phyloP scores from a whole-genome alignment of 2,888 invertebrate species.

The Lathronympha strigana region DNA sequence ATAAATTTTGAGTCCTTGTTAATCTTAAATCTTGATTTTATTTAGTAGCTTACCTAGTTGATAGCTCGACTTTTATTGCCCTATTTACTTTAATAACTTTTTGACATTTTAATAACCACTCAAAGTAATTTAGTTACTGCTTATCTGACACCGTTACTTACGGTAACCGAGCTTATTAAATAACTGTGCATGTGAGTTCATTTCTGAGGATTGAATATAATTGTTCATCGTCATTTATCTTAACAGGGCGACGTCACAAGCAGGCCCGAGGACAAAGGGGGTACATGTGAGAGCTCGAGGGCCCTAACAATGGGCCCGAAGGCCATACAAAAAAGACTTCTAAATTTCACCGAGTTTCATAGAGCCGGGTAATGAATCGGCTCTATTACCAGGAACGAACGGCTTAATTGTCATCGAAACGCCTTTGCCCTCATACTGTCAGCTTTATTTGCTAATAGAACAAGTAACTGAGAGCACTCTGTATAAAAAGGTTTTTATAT shows the following conservation, averaged over 20 bases:
- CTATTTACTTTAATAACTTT: conserved; percentile 23
- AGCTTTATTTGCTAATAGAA: neutral
- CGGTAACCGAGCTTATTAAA: conserved; percentile 47
- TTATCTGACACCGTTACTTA: conserved; percentile 44
- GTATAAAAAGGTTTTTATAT: too few species aligned
- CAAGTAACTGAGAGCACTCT: neutral
- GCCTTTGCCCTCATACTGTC: neutral
- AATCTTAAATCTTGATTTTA: neutral
- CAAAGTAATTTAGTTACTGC: conserved; percentile 41
- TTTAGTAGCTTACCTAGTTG: conserved; percentile 13
- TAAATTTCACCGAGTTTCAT: conserved; percentile 58
- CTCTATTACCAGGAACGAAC: conserved; percentile 48
- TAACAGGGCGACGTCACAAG: conserved; percentile 66
- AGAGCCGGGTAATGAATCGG: conserved; percentile 56
- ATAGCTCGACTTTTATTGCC: conserved; percentile 24
- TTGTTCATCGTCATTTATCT: conserved; percentile 76
- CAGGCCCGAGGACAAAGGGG: conserved; percentile 69
- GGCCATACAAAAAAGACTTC: conserved; percentile 60
- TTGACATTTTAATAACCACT: conserved; percentile 38
- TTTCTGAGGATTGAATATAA: conserved; percentile 65
- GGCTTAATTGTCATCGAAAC: conserved; percentile 40
- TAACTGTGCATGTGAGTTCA: conserved; percentile 56
- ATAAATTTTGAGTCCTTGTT: neutral
- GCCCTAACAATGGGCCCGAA: conserved; percentile 57
- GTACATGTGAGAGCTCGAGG: conserved; percentile 67